These are phyloP conservation scores for Zosterops hypoxanthus DNA, from an alignment of 2,113 vertebrate species.

Conservation along the genomic window DNA sequence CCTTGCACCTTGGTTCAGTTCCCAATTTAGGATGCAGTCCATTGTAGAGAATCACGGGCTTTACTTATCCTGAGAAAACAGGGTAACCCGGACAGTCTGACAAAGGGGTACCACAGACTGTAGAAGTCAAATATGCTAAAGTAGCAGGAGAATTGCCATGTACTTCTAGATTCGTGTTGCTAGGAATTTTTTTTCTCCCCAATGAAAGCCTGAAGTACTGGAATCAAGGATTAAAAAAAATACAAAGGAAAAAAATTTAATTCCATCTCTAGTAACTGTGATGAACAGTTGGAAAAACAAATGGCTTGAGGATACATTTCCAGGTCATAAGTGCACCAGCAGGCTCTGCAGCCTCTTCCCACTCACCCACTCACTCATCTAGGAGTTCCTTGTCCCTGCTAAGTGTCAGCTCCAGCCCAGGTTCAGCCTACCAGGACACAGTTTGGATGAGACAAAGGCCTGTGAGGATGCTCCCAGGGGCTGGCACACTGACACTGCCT, in stretches of 20 bases:
- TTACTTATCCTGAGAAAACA: background rate
- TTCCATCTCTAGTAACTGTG: background rate
- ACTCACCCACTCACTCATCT: fast-evolving
- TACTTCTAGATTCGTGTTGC: background rate
- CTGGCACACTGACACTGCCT: fast-evolving
- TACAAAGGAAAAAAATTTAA: background rate
- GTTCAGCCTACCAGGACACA: background rate
- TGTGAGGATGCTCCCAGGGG: background rate
- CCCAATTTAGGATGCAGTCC: background rate
- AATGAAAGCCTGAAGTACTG: background rate
- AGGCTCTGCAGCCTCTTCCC: background rate
- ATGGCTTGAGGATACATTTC: fast-evolving
- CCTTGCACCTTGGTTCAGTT: background rate
- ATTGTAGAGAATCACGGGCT: background rate
- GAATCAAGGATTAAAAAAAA: background rate
- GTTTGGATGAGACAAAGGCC: background rate
- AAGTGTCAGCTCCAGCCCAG: background rate
- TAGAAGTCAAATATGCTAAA: background rate
- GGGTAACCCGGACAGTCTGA: background rate
- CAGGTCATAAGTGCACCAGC: background rate
- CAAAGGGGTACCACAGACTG: background rate
- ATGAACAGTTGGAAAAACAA: background rate
- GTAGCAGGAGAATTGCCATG: background rate
- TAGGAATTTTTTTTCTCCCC: background rate
- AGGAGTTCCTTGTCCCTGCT: background rate